Percentiles rank a stretch among this genome's conserved stretches.
These are phyloP conservation scores for Periparus ater DNA, from an alignment of 2,797 vertebrate species.

Conservation along the genomic window DNA sequence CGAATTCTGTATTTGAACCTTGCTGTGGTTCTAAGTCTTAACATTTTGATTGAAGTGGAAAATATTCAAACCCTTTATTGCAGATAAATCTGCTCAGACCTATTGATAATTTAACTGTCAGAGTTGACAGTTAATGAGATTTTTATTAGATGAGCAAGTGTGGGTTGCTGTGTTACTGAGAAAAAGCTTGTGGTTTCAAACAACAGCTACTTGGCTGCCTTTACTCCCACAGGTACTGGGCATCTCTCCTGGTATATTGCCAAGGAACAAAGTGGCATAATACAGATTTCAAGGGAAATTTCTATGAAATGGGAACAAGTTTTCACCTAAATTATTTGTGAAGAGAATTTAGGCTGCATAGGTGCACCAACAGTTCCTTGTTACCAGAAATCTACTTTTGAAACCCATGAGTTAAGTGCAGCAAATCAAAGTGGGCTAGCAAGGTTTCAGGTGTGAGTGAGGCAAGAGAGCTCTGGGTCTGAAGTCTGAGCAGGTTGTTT, in stretches of 20 bases:
- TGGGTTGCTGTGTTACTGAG: not conserved
- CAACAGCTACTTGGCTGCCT: not conserved
- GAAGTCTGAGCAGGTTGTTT: not conserved
- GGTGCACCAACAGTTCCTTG: not conserved
- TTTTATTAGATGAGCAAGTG: not conserved
- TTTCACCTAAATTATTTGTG: not conserved
- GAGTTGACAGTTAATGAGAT: not conserved
- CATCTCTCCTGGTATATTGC: not conserved
- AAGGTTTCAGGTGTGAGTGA: rapidly evolving
- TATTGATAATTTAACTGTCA: not conserved
- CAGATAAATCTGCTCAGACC: not conserved
- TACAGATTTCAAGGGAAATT: not conserved
- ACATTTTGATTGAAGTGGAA: not conserved
- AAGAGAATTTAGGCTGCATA: not conserved
- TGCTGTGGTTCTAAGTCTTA: not conserved
- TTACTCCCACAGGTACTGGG: not conserved
- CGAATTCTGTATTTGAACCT: not conserved
- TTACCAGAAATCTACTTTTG: not conserved
- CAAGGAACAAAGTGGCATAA: not conserved
- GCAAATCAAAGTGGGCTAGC: not conserved
- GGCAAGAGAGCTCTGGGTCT: not conserved
- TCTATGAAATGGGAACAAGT: not conserved
- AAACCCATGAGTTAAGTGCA: not conserved
- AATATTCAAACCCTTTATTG: not conserved
- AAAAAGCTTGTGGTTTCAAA: not conserved